Base-by-base conservation (phyloP, 37 sponge, comb jelly and placozoan genomes). In the Hexactinellida sp. region DNA sequence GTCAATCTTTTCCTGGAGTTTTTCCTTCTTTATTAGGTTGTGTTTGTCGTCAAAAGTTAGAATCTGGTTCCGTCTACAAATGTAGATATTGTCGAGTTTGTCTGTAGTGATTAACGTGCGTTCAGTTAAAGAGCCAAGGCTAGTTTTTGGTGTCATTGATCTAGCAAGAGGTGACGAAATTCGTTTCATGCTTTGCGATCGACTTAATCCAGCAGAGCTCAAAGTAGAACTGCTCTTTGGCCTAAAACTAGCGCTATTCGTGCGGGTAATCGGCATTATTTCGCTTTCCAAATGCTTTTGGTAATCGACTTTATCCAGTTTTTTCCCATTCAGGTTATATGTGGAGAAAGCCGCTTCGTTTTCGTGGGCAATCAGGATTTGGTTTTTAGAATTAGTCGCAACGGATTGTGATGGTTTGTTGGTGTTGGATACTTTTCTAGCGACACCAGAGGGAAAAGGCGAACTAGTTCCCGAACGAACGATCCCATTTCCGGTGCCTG, bases 61-160 rank as follows among this genome's bases (percentile, higher is more conserved):
- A 28, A 63, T 63, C 5, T 63, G 76, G 3, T 63, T 63, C 21
- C 13, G 3, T 28, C 76, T 63, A 23, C 76, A 63, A n/a, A 63
- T 63, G 76, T 63, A 63, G 13, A 63, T 63, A 63, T 63, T 63
- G 76, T 63, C 76, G 76, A 63, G 76, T 23, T 63, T 63, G 76
- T 63, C 76, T 10, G 76, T 63, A 21, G 76, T 63, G 3, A 63
- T 63, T 23, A 63, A n/a, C 25, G 76, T 63, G 5, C 76, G 76
- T 23, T 63, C 76, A 16, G 10, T 41, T n/a, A n/a, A n/a, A n/a
- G n/a, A n/a, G 9, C 16, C 52, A 47, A 47, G 52, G 32, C 30
- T 63, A 7, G 30, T 32, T 63, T 63, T 63, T 32, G 76, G 76
- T 32, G 76, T 25, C 3, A 25, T 63, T 63, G 76, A 32, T 63